phyloP scores from a whole-genome alignment of 2,113 vertebrate species.

The Rhinolophus ferrumequinum region DNA sequence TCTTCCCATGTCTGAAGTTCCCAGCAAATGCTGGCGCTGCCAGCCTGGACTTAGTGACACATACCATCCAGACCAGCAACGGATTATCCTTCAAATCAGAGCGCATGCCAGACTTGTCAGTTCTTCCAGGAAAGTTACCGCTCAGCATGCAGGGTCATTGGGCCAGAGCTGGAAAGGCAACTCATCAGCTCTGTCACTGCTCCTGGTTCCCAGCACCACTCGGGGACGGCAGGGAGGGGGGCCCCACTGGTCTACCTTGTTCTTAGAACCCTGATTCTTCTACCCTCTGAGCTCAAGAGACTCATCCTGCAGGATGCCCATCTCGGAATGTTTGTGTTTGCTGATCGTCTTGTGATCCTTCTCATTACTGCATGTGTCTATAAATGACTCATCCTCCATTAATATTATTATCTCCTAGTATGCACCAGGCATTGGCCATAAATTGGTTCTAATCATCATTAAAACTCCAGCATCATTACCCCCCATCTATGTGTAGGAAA shows the following conservation, averaged over 20 bases:
- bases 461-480: neutral
- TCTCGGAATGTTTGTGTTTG: neutral
- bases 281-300: neutral
- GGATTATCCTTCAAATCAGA: neutral
- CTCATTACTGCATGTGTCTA: neutral
- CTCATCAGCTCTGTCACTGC: neutral
- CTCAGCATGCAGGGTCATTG: neutral
- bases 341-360: neutral
- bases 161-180: neutral
- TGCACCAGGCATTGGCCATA: neutral
- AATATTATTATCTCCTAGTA: neutral
- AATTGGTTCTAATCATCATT: neutral
- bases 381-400: neutral
- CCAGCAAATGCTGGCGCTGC: neutral
- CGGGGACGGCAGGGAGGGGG: rapidly evolving
- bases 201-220: rapidly evolving
- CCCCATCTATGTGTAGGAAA: neutral
- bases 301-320: neutral
- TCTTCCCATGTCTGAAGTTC: neutral
- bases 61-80: neutral
- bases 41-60: neutral
- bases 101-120: neutral
- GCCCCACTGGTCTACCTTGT: neutral
- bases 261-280: neutral
- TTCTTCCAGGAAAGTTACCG: neutral